Evolutionary conservation across 2,113 vertebrate genomes (phyloP), one percentile per base, ranked within the genome.

Genomic region (Halcyon senegalensis): DNA sequence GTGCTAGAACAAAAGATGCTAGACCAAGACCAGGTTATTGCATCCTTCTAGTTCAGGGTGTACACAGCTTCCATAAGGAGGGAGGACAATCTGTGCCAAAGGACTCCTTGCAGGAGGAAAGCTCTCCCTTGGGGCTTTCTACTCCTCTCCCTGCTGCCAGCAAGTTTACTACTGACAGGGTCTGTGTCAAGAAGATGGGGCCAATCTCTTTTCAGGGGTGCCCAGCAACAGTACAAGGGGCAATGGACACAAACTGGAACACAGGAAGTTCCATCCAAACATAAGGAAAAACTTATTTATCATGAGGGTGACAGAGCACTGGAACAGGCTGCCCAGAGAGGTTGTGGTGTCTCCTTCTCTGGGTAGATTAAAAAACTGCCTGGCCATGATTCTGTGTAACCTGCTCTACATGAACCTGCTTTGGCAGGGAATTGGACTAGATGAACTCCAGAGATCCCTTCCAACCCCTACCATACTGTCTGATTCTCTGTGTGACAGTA

Each of bases 21-120:
- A 5, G 1, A 74, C 55, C 2, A 13, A 60, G 51, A 48, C 20
- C 0, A 0, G 28, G 44, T 39, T 67, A 31, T 35, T 46, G 30
- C 13, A 66, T 5, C 33, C 23, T 66, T 35, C 51, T 72, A 66
- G 28, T 14, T 46, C 8, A 7, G 9, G 8, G 16, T 70, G 16
- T 27, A 44, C 35, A 15, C 8, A 23, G 25, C 6, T 23, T 76
- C 64, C 27, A 10, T 44, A 58, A 44, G 28, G 23, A 83, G 19
- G 13, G 21, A 63, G 12, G 18, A 48, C 12, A 73, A 66, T 30
- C 73, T 66, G 14, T 60, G 25, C 25, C 17, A 35, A 66, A 77
- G 39, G 19, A 39, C 9, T 41, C 21, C 20, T 44, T 0, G 0
- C 28, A 58, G 63, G 35, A 87, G 41, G 21, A 70, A 16, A 69